Evolutionary conservation across 2,113 vertebrate species (phyloP).

Genomic region (Plestiodon gilberti): DNA sequence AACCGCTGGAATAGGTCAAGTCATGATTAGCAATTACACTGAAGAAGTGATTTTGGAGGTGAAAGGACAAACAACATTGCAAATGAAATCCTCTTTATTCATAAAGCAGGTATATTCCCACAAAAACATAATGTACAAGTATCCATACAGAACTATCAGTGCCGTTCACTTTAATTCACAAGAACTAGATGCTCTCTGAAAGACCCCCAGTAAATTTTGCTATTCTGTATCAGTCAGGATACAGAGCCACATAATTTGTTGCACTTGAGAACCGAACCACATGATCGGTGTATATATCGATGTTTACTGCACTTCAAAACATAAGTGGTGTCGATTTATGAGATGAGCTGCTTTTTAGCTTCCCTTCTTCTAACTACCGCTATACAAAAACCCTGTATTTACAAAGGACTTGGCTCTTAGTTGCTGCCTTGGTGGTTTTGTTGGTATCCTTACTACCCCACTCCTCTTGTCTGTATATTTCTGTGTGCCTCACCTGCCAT

Average conservation of each 20-base stretch:
- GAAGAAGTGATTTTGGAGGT: slow-evolving; percentile 33
- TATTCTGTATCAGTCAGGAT: background rate
- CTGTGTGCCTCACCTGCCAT: background rate
- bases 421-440: background rate
- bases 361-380: background rate
- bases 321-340: background rate
- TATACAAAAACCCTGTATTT: slow-evolving; percentile 3
- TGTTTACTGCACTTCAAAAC: background rate
- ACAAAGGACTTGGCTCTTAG: background rate
- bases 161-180: slow-evolving; percentile 20
- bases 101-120: slow-evolving; percentile 44
- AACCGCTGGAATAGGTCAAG: slow-evolving; percentile 36
- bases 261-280: slow-evolving; percentile 23
- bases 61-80: slow-evolving; percentile 44
- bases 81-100: slow-evolving; percentile 65
- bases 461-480: too few species aligned
- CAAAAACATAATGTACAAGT: slow-evolving; percentile 41
- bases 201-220: slow-evolving; percentile 6
- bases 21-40: background rate
- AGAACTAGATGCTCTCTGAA: slow-evolving; percentile 8
- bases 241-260: background rate
- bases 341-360: background rate
- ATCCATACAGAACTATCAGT: slow-evolving; percentile 35
- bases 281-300: background rate
- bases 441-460: background rate